These are phyloP conservation scores for Regulus satrapa DNA, from an alignment of 2,113 vertebrate species.

Conservation along the genomic window DNA sequence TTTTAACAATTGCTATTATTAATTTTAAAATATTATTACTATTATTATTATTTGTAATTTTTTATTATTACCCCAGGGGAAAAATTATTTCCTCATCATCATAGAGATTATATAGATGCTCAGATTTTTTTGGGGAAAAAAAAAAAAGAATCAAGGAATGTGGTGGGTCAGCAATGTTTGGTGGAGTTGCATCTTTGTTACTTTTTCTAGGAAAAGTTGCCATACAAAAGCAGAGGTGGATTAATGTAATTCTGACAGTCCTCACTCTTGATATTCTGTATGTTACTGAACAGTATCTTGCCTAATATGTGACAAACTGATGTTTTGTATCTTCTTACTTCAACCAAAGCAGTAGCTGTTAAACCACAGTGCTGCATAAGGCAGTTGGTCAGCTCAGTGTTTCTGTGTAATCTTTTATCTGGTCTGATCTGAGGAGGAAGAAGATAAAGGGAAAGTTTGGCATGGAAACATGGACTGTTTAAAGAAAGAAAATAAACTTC, in stretches of 20 bases:
- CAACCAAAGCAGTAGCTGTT: neutral
- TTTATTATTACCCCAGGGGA: neutral
- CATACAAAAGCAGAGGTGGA: neutral
- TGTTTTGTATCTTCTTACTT: neutral
- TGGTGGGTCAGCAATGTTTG: rapidly evolving
- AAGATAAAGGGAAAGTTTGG: neutral
- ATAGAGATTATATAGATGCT: neutral
- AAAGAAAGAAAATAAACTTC: neutral
- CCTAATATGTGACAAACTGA: neutral
- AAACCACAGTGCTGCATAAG: neutral
- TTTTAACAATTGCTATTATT: neutral
- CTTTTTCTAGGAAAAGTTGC: neutral
- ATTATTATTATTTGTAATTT: neutral
- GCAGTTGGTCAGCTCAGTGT: neutral
- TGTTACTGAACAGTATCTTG: neutral
- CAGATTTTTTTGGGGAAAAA: rapidly evolving
- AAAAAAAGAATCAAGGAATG: rapidly evolving
- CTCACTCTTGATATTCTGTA: rapidly evolving
- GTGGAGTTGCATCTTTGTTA: neutral
- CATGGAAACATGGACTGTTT: neutral
- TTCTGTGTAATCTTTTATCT: neutral
- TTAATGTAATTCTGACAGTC: neutral
- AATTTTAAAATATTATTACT: neutral
- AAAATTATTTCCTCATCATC: neutral
- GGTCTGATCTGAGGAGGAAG: neutral